These are phyloP conservation scores for Drosophila cyrtoloma DNA, from an alignment of 2,888 invertebrate genomes.

Conservation along the genomic window DNA sequence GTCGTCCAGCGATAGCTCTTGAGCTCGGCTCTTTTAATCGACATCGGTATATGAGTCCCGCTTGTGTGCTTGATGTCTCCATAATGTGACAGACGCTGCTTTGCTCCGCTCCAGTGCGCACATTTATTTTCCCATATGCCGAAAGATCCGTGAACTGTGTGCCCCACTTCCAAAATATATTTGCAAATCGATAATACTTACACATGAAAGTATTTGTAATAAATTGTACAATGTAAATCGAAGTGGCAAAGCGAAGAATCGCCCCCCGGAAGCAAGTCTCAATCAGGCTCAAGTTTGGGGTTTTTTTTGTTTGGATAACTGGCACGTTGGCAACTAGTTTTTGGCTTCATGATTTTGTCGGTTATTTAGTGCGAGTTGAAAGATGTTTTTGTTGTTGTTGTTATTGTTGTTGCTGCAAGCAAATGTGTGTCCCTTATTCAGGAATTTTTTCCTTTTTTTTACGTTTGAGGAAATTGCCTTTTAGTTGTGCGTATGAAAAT, in stretches of 20 bases:
- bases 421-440: constrained; percentile 31
- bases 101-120: constrained; percentile 55
- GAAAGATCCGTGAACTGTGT: constrained; percentile 17
- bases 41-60: constrained; percentile 64
- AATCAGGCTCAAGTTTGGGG: constrained; percentile 47
- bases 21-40: constrained; percentile 61
- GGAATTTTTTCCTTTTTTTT: constrained; percentile 42
- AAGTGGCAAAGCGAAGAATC: constrained; percentile 50
- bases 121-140: constrained; percentile 54
- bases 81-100: constrained; percentile 70
- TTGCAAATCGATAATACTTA: constrained; percentile 66
- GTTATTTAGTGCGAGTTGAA: constrained; percentile 31
- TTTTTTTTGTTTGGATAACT: constrained; percentile 12
- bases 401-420: constrained; percentile 36
- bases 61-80: constrained; percentile 73
- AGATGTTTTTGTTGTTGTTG: background rate
- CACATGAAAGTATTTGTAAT: constrained; percentile 61
- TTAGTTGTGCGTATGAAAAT: constrained; percentile 53
- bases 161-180: constrained; percentile 11
- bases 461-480: constrained; percentile 56
- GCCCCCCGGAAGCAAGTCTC: constrained; percentile 42
- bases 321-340: constrained; percentile 44
- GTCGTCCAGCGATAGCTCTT: constrained; percentile 15
- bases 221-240: constrained; percentile 67
- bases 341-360: constrained; percentile 41